Evolutionary conservation across 2,797 vertebrate genomes (phyloP), one percentile per base, ranked within the genome.

Genomic region (Tragopan temminckii): DNA sequence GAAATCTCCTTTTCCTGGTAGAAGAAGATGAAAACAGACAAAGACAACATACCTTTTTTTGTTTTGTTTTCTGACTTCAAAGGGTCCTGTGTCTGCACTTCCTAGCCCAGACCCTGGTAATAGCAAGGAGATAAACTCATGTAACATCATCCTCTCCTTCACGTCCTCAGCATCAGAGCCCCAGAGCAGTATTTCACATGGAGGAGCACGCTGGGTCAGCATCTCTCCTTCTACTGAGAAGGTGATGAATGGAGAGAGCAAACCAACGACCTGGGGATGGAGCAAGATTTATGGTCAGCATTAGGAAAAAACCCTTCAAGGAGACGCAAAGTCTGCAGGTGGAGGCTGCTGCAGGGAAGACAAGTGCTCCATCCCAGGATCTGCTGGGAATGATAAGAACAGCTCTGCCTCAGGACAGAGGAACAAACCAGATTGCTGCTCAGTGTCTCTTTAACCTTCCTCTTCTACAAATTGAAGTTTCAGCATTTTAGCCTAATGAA

Each of bases 361-460:
- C 27, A 27, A 78, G 9, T 29, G 35, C 35, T 78, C 18, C 23
- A 23, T 21, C 52, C 50, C 67, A 29, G n/a, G 12, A 25, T 43
- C 29, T 66, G n/a, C 29, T 46, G 55, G 62, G 33, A 82, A 1
- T 0, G 1, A 19, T 13, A 50, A 42, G 23, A 52, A 45, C 35
- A 58, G n/a, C 31, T 52, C 43, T 43, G 15, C 57, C 38, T 61
- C 23, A 11, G 24, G 63, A 21, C 63, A 31, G 20, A 29, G 19
- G 13, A n/a, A 35, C 0, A 3, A 23, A 45, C 14, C 20, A 4
- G 18, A 5, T 1, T 7, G 46, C 29, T 48, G 15, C 45, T 8
- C 5, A 0, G 4, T 8, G 6, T 9, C 12, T 69, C 40, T 52
- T 29, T 12, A 66, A 31, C 52, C 67, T 59, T 27, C 16, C 61